Base-by-base conservation (phyloP, 2,113 vertebrate genomes). In the Atrichornis clamosus region DNA sequence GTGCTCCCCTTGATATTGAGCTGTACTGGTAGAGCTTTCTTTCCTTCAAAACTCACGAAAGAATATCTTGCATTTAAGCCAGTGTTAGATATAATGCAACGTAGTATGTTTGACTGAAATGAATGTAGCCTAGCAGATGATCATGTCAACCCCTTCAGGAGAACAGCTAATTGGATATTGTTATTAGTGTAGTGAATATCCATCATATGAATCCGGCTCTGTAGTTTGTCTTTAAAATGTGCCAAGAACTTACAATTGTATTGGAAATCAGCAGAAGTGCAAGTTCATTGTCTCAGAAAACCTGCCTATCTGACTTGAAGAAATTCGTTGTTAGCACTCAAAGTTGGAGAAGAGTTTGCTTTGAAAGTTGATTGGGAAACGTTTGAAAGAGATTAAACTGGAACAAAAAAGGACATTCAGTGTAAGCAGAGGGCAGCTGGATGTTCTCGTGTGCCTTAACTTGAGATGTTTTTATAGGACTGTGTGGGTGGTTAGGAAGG, bases 351-450 rank as follows among this genome's bases (percentile, higher is more conserved):
- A 79, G 59, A 72, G 33, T n/a, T 67, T 78, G 30, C 35, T 88
- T 81, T 86, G 77, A 52, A 84, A 49, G 18, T 77, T 93, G 47
- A 30, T 55, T 83, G 68, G 67, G 76, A 83, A 95, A 53, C 62
- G 39, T 44, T 63, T 96, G 78, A 44, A 77, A 86, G 81, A 85
- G 24, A 84, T 47, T 21, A 60, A 68, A 72, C 33, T 63, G 76
- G 14, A 86, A 84, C 15, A 42, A 78, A 86, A 94, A 77, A 39
- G 62, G 81, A 8, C 10, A 21, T 37, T 47, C 13, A 75, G 26
- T 59, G 47, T 92, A 91, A 96, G 81, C 93, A 91, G 46, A 95
- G 80, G 96, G 84, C 73, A 90, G 59, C 80, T 96, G 94, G 89
- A 79, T 91, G 76, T 90, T 96, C 93, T 81, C 11, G 6, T 80